A percentile compares a stretch with the other conserved stretches of the same genome.
Evolutionary conservation across 2,797 vertebrate genomes (phyloP).

Genomic region (Muscicapa striata): DNA sequence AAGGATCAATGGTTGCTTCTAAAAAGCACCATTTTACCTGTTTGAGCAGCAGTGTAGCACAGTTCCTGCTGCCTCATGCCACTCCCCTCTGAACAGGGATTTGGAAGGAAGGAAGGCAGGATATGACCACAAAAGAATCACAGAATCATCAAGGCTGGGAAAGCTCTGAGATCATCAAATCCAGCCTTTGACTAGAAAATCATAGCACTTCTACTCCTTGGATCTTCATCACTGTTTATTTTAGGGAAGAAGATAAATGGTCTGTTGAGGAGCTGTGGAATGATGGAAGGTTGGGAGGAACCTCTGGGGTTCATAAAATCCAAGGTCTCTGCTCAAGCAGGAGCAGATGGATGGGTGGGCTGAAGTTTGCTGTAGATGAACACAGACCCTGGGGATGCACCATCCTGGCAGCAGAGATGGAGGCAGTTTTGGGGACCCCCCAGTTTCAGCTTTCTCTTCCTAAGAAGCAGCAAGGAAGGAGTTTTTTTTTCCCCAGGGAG

Average conservation of each 20-base stretch:
- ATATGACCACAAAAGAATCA: neutral
- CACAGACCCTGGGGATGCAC: neutral
- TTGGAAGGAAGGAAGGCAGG: neutral
- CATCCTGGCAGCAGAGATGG: neutral
- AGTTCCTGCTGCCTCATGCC: neutral
- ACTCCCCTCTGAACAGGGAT: neutral
- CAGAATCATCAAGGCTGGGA: neutral
- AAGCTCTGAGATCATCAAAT: neutral
- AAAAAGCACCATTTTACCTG: neutral
- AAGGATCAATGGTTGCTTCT: neutral
- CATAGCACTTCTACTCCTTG: neutral
- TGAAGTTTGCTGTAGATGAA: neutral
- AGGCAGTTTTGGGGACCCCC: neutral
- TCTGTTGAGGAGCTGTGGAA: neutral
- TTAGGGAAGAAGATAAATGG: neutral
- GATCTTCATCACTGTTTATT: neutral
- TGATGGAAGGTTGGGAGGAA: neutral
- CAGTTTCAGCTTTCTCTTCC: neutral
- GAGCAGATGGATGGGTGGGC: neutral
- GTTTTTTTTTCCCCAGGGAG: neutral
- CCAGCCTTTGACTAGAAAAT: neutral
- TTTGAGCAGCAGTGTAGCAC: neutral
- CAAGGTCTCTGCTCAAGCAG: neutral
- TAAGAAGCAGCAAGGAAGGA: fast-evolving
- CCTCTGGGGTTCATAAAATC: neutral